These are phyloP conservation scores for Netelia virgata DNA, from an alignment of 2,888 invertebrate species.

Conservation along the genomic window DNA sequence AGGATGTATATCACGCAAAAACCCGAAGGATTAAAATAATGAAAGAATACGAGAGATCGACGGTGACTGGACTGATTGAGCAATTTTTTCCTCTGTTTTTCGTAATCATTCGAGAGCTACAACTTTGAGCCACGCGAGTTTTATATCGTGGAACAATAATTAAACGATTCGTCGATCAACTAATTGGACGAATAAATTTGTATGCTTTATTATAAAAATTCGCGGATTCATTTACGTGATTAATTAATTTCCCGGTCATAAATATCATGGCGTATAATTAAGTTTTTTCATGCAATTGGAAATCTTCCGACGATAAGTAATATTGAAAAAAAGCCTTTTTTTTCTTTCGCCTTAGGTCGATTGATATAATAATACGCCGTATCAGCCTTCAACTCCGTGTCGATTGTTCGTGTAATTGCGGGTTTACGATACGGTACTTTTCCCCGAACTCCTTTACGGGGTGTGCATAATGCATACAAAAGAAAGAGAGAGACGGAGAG, in stretches of 20 bases:
- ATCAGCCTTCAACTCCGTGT: neutral
- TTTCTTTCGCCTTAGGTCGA: neutral
- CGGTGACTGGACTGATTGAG: constrained; percentile 12
- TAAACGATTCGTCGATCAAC: too few relatives aligned
- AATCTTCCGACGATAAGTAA: too few relatives aligned
- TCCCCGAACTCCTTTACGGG: constrained; percentile 28
- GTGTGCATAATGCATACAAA: neutral
- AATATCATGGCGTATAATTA: too few relatives aligned
- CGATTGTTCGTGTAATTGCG: constrained; percentile 1
- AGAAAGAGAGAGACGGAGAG: constrained; percentile 12
- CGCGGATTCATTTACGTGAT: too few relatives aligned
- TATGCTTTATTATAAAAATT: too few relatives aligned
- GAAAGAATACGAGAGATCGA: neutral
- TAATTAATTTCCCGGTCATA: too few relatives aligned
- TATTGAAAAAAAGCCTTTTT: too few relatives aligned
- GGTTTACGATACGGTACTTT: constrained; percentile 33
- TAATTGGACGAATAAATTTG: too few relatives aligned
- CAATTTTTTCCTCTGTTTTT: constrained; percentile 25
- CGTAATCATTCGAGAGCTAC: neutral
- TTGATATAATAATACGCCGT: neutral
- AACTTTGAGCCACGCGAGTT: too few relatives aligned
- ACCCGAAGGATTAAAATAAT: constrained; percentile 42
- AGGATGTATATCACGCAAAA: constrained; percentile 10
- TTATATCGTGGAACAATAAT: too few relatives aligned
- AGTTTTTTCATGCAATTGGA: too few relatives aligned